Evolutionary conservation across 2,113 vertebrate species (phyloP), one percentile per base, ranked within the genome.

Genomic region (Perccottus glenii): DNA sequence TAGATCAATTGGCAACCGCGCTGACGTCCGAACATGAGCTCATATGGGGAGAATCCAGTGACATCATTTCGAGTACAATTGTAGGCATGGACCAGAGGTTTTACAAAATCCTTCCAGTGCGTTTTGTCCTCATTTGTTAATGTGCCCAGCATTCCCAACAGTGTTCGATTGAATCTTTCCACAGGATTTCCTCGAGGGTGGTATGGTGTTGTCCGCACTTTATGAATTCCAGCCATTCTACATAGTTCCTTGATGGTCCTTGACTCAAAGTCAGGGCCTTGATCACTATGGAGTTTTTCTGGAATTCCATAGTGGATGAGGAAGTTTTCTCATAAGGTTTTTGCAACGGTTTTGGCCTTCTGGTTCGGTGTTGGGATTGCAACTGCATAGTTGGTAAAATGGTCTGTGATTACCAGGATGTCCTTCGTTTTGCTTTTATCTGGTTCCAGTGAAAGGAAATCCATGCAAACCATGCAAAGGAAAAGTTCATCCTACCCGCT

Each of bases 21-120:
- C n/a, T n/a, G n/a, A n/a, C n/a, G n/a, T n/a, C 32, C 44, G 11
- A 47, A 67, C n/a, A 16, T 67, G 4, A 65, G 10, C 12, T 66
- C 52, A 5, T 56, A 66, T 4, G 51, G 51, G 1, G 32, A 5
- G 33, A 56, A 66, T 1, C 64, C 51, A 1, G 64, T 66, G 11
- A 9, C 9, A 1, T 66, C 64, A 36, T 47, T 45, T 42, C 12
- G 45, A 1, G 64, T 66, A 15, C 27, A 57, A 42, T 57, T 57
- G 10, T 57, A 57, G 0, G 55, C 36, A 5, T 57, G 36, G 4
- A 40, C 36, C 1, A 57, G 9, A n/a, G n/a, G n/a, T n/a, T n/a
- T n/a, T n/a, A n/a, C n/a, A n/a, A n/a, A n/a, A n/a, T n/a, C n/a
- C n/a, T n/a, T n/a, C n/a, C n/a, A n/a, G n/a, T n/a, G n/a, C n/a